These are phyloP conservation scores for Esperia sulphurella DNA, from an alignment of 2,888 invertebrate species.

Conservation along the genomic window DNA sequence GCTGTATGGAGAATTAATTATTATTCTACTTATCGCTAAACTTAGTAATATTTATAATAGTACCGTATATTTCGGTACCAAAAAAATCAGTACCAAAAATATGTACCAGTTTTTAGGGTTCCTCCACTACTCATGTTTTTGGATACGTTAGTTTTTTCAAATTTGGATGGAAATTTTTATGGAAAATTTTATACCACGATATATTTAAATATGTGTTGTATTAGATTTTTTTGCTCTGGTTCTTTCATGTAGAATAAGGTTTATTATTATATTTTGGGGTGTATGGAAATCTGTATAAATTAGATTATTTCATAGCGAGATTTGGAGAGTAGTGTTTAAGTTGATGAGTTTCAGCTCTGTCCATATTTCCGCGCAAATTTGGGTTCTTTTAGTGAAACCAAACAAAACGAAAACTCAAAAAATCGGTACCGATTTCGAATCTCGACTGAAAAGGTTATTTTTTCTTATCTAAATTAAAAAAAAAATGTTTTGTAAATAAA, in stretches of 20 bases:
- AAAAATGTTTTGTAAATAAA: conserved; percentile 56
- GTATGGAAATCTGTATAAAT: conserved; percentile 74
- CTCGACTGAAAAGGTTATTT: conserved; percentile 39
- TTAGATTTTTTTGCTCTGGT: conserved; percentile 45
- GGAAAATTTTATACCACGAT: conserved; percentile 51
- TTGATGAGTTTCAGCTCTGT: conserved; percentile 47
- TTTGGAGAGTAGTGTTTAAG: conserved; percentile 54
- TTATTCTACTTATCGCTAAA: no score
- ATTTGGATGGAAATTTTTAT: conserved; percentile 30
- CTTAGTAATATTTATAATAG: no score
- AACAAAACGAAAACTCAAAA: conserved; percentile 16
- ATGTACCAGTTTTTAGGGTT: conserved; percentile 16
- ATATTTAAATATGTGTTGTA: conserved; percentile 36
- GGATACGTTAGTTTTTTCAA: conserved; percentile 18
- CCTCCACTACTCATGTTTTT: conserved; percentile 21
- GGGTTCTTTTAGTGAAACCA: conserved; percentile 59
- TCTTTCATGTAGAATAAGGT: conserved; percentile 49
- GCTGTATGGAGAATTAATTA: no score
- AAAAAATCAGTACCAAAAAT: conserved; percentile 11
- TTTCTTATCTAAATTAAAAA: conserved; percentile 15
- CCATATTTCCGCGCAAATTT: conserved; percentile 55
- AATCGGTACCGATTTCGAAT: conserved; percentile 38
- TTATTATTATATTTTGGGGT: conserved; percentile 61
- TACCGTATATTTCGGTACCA: no score
- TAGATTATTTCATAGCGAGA: conserved; percentile 67